phyloP scores from a whole-genome alignment of 2,888 invertebrate species.

The Cheilosia vernalis region DNA sequence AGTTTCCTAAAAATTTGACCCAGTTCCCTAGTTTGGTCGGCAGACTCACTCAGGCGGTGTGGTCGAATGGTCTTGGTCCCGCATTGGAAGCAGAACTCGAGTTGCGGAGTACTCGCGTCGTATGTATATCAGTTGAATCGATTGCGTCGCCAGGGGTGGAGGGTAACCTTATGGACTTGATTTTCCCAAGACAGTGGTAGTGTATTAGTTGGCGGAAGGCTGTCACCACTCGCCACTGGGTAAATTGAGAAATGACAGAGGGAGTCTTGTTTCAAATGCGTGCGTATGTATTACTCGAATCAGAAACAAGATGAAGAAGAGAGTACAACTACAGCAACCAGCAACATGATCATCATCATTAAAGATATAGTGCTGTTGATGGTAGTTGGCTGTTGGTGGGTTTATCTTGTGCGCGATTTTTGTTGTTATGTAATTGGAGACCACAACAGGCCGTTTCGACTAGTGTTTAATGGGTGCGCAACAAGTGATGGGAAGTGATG shows the following conservation, averaged over 20 bases:
- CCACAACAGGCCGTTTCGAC: slow-evolving; percentile 33
- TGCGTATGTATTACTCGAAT: slow-evolving; percentile 6
- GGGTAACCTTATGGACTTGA: slow-evolving; percentile 65
- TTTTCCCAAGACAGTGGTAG: slow-evolving; percentile 40
- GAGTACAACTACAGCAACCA: slow-evolving; percentile 7
- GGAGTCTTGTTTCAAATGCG: slow-evolving; percentile 55
- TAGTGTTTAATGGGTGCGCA: slow-evolving; percentile 46
- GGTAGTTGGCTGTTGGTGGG: slow-evolving; percentile 30
- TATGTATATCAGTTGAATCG: slow-evolving; percentile 12
- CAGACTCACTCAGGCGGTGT: slow-evolving; percentile 31
- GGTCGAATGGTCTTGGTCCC: slow-evolving; percentile 37
- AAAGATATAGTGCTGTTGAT: not conserved
- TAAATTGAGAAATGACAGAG: slow-evolving; percentile 25
- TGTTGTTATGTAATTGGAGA: slow-evolving; percentile 65
- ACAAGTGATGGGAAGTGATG: slow-evolving; percentile 55
- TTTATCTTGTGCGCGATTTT: slow-evolving; percentile 39
- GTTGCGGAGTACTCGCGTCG: not conserved
- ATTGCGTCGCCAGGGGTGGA: slow-evolving; percentile 24
- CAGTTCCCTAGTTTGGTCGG: slow-evolving; percentile 80
- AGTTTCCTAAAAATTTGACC: slow-evolving; percentile 83
- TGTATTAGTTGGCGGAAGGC: slow-evolving; percentile 63
- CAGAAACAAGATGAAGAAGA: slow-evolving; percentile 27
- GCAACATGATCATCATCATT: slow-evolving; percentile 31
- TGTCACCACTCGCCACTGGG: slow-evolving; percentile 38
- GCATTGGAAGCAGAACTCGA: not conserved